Conservation (phyloP, 2,113 vertebrate species). For the Chionodraco myersi region DNA sequence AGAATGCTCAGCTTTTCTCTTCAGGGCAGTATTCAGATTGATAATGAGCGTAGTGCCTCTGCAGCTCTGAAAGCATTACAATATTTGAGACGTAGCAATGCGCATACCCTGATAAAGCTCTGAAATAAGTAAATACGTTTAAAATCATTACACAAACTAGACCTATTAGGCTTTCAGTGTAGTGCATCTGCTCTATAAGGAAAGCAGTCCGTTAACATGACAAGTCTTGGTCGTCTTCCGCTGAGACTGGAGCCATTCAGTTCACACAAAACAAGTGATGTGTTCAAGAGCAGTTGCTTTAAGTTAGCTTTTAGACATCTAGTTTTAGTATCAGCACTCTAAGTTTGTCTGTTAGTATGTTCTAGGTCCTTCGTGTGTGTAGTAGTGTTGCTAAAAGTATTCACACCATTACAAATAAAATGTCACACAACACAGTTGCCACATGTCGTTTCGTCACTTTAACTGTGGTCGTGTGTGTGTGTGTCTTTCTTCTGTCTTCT, state of each 20-base stretch:
- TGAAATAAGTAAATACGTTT: neutral
- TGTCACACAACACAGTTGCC: neutral
- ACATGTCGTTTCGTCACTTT: slow-evolving; percentile 46
- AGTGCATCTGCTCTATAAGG: neutral
- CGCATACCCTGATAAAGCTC: neutral
- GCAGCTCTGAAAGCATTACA: neutral
- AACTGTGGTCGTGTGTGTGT: slow-evolving; percentile 55
- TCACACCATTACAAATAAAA: neutral
- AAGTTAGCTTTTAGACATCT: neutral
- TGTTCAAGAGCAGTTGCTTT: neutral
- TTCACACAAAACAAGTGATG: neutral
- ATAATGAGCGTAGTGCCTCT: neutral
- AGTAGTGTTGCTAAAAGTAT: neutral
- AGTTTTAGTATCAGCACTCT: slow-evolving; percentile 3
- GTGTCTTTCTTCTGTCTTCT: slow-evolving; percentile 80
- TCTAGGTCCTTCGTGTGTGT: slow-evolving; percentile 12
- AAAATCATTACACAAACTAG: neutral
- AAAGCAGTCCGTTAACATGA: slow-evolving; percentile 8
- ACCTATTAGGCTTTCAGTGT: neutral
- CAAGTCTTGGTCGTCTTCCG: neutral
- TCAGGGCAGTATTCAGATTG: neutral
- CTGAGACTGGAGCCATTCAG: neutral
- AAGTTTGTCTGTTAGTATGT: neutral
- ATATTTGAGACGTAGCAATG: neutral
- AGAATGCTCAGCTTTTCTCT: neutral